These are phyloP conservation scores for Nymphalis io DNA, from an alignment of 1,140 invertebrate species.

Conservation along the genomic window DNA sequence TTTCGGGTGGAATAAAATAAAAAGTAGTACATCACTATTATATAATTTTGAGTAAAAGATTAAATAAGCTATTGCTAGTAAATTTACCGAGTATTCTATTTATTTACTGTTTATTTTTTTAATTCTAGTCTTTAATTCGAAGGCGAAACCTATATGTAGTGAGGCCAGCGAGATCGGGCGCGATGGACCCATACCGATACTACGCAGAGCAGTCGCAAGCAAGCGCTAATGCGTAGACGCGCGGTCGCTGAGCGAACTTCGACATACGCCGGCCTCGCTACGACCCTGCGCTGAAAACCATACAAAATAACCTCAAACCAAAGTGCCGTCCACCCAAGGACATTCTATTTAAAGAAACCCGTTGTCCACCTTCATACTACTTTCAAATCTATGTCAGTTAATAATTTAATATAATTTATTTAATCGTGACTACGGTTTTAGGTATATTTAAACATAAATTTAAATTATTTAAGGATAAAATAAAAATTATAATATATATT, in stretches of 20 bases:
- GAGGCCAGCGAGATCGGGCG: slow-evolving; percentile 77
- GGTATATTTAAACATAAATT: slow-evolving; percentile 65
- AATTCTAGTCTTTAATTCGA: slow-evolving; percentile 78
- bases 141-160: slow-evolving; percentile 83
- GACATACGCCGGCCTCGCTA: slow-evolving; percentile 26
- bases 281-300: slow-evolving; percentile 49
- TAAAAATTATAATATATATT: slow-evolving; percentile 60
- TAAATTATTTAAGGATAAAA: slow-evolving; percentile 70
- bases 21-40: too few species aligned
- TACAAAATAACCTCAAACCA: slow-evolving; percentile 73
- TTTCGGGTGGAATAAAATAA: too few species aligned
- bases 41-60: neutral
- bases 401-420: slow-evolving; percentile 78
- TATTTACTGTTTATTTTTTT: slow-evolving; percentile 51
- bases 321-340: slow-evolving; percentile 68
- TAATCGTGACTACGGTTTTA: slow-evolving; percentile 72
- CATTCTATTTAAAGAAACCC: slow-evolving; percentile 52
- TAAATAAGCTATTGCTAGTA: neutral
- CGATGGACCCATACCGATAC: slow-evolving; percentile 81
- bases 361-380: slow-evolving; percentile 54
- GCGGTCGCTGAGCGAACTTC: slow-evolving; percentile 1
- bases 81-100: neutral
- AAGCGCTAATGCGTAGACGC: slow-evolving; percentile 83
- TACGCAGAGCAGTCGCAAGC: slow-evolving; percentile 75
- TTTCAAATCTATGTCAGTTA: slow-evolving; percentile 72